Percentiles rank a stretch among this genome's conserved stretches.
Evolutionary conservation across 1,140 invertebrate species (phyloP).

Genomic region (Listronotus bonariensis): DNA sequence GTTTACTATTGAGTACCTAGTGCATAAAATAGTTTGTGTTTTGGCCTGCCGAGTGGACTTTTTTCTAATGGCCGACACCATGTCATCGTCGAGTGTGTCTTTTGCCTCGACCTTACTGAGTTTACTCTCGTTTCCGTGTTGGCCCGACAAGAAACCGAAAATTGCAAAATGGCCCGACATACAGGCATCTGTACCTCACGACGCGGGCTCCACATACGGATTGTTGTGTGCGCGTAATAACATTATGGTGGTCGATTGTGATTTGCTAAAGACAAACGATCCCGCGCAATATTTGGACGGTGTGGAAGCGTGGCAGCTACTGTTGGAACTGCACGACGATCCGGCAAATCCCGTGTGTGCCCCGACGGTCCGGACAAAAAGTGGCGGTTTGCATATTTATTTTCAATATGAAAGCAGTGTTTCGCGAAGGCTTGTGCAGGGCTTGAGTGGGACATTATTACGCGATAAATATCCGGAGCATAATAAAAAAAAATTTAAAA

Average conservation of each 20-base stretch:
- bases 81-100: neutral
- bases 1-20: neutral
- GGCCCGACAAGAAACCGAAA: neutral
- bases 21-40: too few species aligned
- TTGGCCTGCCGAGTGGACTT: too few species aligned
- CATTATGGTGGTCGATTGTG: conserved; percentile 5
- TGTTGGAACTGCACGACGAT: neutral
- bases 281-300: neutral
- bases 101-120: conserved; percentile 1
- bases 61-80: neutral
- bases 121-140: neutral
- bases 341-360: neutral
- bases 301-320: neutral
- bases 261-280: neutral
- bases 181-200: neutral
- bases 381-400: conserved; percentile 3
- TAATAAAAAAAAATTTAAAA: neutral
- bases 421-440: neutral
- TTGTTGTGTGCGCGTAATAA: neutral
- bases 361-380: conserved; percentile 1
- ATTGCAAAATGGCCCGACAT: neutral
- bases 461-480: neutral
- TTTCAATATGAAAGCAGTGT: neutral
- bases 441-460: neutral
- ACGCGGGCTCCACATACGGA: neutral